These are phyloP conservation scores for Benitochromis conjunctus DNA, from an alignment of 2,113 vertebrate genomes.

Conservation along the genomic window DNA sequence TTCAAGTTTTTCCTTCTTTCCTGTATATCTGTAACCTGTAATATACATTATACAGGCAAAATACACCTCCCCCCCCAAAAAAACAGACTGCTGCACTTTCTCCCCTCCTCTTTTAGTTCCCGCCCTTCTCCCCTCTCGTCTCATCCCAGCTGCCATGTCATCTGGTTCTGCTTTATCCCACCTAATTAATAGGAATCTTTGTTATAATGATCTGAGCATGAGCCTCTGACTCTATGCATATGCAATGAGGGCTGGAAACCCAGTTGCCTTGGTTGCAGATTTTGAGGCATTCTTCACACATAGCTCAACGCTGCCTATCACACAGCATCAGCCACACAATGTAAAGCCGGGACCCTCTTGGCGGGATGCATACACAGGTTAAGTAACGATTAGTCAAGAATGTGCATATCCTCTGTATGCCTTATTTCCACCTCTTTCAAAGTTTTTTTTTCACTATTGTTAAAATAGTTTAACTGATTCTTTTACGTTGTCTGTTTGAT, in stretches of 20 bases:
- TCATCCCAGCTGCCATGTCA: slow-evolving; percentile 70
- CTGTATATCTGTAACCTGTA: background rate
- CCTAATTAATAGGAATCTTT: slow-evolving; percentile 81
- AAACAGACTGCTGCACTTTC: slow-evolving; percentile 43
- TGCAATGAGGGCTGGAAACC: slow-evolving; percentile 64
- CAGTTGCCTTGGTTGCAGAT: slow-evolving; percentile 63
- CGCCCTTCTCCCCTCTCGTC: slow-evolving; percentile 51
- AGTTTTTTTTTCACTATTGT: slow-evolving; percentile 21
- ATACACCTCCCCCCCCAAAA: background rate
- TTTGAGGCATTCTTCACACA: slow-evolving; percentile 51
- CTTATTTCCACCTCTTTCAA: slow-evolving; percentile 20
- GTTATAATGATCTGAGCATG: slow-evolving; percentile 76
- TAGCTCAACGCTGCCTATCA: slow-evolving; percentile 31
- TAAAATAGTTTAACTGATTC: slow-evolving; percentile 6
- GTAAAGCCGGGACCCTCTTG: slow-evolving; percentile 61
- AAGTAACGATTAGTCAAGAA: slow-evolving; percentile 81
- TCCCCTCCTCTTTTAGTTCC: slow-evolving; percentile 27
- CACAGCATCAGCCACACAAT: slow-evolving; percentile 63
- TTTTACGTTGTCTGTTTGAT: slow-evolving; percentile 63
- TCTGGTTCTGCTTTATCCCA: slow-evolving; percentile 73
- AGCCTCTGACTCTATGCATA: slow-evolving; percentile 74
- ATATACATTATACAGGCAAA: background rate
- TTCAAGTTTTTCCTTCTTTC: background rate
- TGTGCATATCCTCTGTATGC: slow-evolving; percentile 51
- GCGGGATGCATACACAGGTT: slow-evolving; percentile 77